Conservation (phyloP, 2,888 invertebrate species). For the Vanessa cardui region DNA sequence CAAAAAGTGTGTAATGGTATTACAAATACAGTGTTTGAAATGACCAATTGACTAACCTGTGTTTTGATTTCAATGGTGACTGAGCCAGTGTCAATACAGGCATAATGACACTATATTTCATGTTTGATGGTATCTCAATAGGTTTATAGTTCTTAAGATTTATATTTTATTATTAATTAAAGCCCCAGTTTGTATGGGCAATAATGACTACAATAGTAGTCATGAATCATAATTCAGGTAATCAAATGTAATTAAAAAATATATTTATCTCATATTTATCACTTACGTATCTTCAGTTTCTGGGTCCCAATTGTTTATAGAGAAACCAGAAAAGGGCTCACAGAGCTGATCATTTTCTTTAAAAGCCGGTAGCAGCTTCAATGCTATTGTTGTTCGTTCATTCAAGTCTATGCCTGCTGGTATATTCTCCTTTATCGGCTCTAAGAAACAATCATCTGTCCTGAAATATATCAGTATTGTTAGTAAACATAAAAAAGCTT, state of each 20-base stretch:
- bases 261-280: not conserved
- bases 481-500: not conserved
- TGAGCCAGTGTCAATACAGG: too few species aligned
- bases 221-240: too few species aligned
- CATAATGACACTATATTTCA: too few species aligned
- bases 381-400: conserved; percentile 54
- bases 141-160: too few species aligned
- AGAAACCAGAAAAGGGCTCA: conserved; percentile 83
- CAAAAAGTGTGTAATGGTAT: not conserved
- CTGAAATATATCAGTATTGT: conserved; percentile 47
- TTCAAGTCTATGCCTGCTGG: conserved; percentile 61
- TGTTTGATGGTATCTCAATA: too few species aligned
- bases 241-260: not conserved
- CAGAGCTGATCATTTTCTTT: conserved; percentile 76
- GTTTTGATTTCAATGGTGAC: too few species aligned
- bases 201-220: too few species aligned
- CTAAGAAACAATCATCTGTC: conserved; percentile 68
- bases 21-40: too few species aligned
- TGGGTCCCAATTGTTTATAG: conserved; percentile 84
- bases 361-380: conserved; percentile 59
- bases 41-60: too few species aligned
- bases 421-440: conserved; percentile 63
- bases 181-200: too few species aligned
- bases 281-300: conserved; percentile 75
- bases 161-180: too few species aligned